Conservation (phyloP, 2,888 invertebrate genomes). For the Thymelicus sylvestris region DNA sequence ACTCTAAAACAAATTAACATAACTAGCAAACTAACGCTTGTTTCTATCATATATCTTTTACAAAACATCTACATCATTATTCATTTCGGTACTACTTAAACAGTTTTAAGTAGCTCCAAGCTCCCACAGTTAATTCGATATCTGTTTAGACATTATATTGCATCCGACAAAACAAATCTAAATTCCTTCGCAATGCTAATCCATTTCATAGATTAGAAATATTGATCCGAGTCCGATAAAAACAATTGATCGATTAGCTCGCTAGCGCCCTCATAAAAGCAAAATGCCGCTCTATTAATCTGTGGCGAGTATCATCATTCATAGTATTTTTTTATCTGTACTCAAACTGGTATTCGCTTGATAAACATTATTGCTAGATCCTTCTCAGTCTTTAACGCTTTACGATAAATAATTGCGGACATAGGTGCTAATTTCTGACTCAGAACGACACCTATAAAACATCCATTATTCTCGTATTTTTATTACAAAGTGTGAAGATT, state of each 20-base stretch:
- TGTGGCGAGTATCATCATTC: conserved; percentile 27
- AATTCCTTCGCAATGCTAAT: conserved; percentile 34
- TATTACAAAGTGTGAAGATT: conserved; percentile 1
- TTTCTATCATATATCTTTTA: not conserved
- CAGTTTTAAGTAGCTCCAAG: not conserved
- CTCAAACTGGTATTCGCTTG: conserved; percentile 14
- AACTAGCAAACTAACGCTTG: no score
- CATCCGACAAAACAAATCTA: conserved; percentile 31
- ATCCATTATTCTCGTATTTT: not conserved
- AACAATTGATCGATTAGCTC: conserved; percentile 37
- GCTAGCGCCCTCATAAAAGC: conserved; percentile 28
- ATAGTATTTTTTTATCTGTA: conserved; percentile 23
- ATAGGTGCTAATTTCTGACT: not conserved
- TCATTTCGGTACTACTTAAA: not conserved
- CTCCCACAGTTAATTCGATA: not conserved
- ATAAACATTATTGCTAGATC: conserved; percentile 8
- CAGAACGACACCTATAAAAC: not conserved
- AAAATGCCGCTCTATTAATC: conserved; percentile 34
- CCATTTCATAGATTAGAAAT: conserved; percentile 35
- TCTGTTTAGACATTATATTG: conserved; percentile 3
- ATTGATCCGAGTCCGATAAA: conserved; percentile 34
- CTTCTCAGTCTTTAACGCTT: conserved; percentile 10
- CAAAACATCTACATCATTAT: not conserved
- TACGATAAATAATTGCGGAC: conserved; percentile 3
- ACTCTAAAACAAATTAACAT: no score